Evolutionary conservation across 2,888 invertebrate genomes (phyloP).

Genomic region (Eremobia ochroleuca): DNA sequence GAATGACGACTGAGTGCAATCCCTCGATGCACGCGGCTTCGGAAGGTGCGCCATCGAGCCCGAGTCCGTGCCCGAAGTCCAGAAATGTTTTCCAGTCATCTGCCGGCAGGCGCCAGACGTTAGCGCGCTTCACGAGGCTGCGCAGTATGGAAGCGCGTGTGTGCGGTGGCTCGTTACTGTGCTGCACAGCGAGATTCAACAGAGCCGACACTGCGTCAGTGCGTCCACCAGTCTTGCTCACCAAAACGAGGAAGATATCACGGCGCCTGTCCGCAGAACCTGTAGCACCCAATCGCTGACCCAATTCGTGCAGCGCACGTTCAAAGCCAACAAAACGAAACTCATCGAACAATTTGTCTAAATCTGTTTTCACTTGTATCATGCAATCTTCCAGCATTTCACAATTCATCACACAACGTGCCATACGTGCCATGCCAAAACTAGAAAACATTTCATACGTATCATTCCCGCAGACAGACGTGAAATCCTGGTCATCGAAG

Average conservation of each 20-base stretch:
- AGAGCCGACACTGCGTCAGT: constrained; percentile 73
- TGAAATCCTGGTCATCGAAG: constrained; percentile 62
- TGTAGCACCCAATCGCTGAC: constrained; percentile 73
- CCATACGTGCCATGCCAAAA: background rate
- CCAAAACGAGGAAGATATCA: constrained; percentile 81
- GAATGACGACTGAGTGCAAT: constrained; percentile 79
- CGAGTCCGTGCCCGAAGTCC: constrained; percentile 77
- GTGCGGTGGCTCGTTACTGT: constrained; percentile 79
- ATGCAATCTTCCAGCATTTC: constrained; percentile 48
- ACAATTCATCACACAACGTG: background rate
- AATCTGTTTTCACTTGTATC: constrained; percentile 60
- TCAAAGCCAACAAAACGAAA: constrained; percentile 80
- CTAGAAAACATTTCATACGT: background rate
- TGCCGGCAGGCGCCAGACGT: constrained; percentile 78
- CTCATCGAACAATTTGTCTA: constrained; percentile 79
- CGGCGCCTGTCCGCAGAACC: constrained; percentile 77
- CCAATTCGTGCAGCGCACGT: constrained; percentile 76
- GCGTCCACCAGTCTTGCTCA: constrained; percentile 82
- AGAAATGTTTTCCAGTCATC: constrained; percentile 76
- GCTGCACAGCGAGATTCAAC: constrained; percentile 72
- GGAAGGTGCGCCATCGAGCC: constrained; percentile 77
- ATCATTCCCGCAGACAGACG: background rate
- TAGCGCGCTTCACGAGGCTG: constrained; percentile 80
- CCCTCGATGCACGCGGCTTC: constrained; percentile 79
- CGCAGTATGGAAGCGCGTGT: constrained; percentile 82